Evolutionary conservation across 1,140 invertebrate species (phyloP).

Genomic region (Heterodera schachtii): DNA sequence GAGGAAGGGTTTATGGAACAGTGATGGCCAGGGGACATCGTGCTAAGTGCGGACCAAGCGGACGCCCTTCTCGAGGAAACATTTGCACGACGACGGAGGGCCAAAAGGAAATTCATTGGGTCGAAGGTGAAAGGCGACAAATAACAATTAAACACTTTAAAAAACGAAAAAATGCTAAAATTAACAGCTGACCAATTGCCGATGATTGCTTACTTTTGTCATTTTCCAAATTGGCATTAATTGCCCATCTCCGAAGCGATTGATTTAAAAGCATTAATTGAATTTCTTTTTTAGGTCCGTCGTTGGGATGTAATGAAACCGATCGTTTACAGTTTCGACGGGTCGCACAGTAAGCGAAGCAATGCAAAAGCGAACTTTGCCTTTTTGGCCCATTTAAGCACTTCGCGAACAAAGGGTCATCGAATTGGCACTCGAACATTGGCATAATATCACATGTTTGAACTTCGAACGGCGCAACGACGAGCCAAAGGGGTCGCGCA

Average conservation of each 20-base stretch:
- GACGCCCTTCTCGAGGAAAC: slow-evolving; percentile 51
- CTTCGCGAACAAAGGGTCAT: slow-evolving; percentile 62
- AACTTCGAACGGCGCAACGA: slow-evolving; percentile 63
- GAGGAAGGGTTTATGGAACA: background rate
- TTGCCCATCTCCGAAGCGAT: no score
- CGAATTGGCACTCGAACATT: slow-evolving; percentile 64
- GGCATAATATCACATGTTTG: slow-evolving; percentile 65
- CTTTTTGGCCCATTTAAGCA: slow-evolving; percentile 38
- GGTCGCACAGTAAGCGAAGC: slow-evolving; percentile 63
- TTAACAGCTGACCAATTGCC: no score
- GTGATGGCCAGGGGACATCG: slow-evolving; percentile 61
- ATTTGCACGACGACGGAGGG: slow-evolving; percentile 41
- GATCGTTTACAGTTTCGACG: slow-evolving; percentile 66
- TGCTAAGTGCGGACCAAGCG: slow-evolving; percentile 62
- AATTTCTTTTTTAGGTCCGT: slow-evolving; percentile 31
- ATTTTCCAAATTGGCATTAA: no score
- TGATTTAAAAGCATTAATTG: no score
- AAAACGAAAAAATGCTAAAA: background rate
- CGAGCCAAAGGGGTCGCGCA: slow-evolving; percentile 60
- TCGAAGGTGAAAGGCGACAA: slow-evolving; percentile 42
- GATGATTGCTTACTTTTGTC: no score
- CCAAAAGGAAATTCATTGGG: slow-evolving; percentile 66
- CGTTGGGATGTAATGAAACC: slow-evolving; percentile 62
- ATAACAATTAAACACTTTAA: background rate
- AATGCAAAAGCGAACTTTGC: background rate